These are phyloP conservation scores for Eupithecia exiguata DNA, from an alignment of 2,888 invertebrate genomes.

Conservation along the genomic window DNA sequence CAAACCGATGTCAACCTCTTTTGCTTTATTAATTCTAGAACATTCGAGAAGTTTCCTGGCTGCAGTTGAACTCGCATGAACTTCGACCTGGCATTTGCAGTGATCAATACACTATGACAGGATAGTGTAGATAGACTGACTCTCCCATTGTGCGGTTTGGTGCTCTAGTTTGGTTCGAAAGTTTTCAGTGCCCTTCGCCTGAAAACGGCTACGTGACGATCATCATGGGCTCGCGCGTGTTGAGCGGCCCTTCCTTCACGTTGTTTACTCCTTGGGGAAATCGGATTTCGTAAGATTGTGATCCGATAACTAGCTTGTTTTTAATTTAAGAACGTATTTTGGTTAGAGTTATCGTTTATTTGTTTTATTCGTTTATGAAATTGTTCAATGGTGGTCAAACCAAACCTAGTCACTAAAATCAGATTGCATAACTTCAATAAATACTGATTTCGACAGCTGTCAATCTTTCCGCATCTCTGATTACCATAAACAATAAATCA, in stretches of 20 bases:
- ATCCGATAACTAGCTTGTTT: conserved; percentile 5
- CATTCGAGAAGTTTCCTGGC: conserved; percentile 21
- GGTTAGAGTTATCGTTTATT: neutral
- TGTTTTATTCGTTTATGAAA: neutral
- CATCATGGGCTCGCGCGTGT: conserved; percentile 26
- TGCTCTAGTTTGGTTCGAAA: conserved; percentile 26
- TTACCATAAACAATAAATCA: neutral
- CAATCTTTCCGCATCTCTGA: neutral
- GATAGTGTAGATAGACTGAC: conserved; percentile 24
- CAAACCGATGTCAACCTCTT: neutral
- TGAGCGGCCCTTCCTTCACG: conserved; percentile 23
- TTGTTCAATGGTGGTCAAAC: neutral
- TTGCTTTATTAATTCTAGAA: conserved; percentile 19
- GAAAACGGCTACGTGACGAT: conserved; percentile 38
- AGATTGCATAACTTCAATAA: too few relatives aligned
- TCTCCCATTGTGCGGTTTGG: conserved; percentile 15
- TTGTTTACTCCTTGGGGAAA: conserved; percentile 21
- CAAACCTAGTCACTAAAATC: neutral
- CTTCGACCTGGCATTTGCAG: conserved; percentile 48
- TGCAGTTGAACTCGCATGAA: conserved; percentile 40
- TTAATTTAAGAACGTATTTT: neutral
- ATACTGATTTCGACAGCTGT: neutral
- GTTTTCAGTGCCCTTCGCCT: conserved; percentile 26
- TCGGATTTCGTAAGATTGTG: conserved; percentile 9
- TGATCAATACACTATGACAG: conserved; percentile 47